phyloP scores from a whole-genome alignment of 2,113 vertebrate genomes.

The Neolamprologus toae region DNA sequence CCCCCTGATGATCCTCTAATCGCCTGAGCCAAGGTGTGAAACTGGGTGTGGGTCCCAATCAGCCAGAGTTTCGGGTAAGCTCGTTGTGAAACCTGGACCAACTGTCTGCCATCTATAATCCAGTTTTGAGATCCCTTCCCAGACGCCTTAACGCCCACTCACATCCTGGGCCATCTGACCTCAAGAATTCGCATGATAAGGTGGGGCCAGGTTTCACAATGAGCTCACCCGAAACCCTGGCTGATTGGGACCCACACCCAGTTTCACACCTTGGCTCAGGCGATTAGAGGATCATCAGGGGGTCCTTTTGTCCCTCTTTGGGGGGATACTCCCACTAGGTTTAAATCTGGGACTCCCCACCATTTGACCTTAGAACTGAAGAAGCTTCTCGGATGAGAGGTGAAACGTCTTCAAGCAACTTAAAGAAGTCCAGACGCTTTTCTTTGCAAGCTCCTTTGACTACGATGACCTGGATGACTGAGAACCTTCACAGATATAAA shows the following conservation, averaged over 20 bases:
- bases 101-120: fast-evolving
- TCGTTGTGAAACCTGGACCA: no score
- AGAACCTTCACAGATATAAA: not conserved
- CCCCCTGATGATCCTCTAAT: no score
- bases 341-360: fast-evolving
- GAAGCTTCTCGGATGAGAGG: not conserved
- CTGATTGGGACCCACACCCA: not conserved
- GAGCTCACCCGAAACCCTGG: fast-evolving
- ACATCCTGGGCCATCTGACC: not conserved
- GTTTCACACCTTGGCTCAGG: not conserved
- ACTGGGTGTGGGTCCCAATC: no score
- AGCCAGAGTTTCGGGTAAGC: no score
- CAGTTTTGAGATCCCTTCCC: fast-evolving
- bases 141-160: not conserved
- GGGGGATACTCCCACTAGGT: fast-evolving
- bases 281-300: not conserved
- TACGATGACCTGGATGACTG: not conserved
- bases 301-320: not conserved
- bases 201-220: not conserved
- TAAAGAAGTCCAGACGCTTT: not conserved
- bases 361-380: not conserved
- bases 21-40: no score
- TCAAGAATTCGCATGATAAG: not conserved
- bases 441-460: not conserved
- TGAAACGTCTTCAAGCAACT: not conserved